phyloP scores from a whole-genome alignment of 2,797 vertebrate genomes.

The Sebastes elongatus region DNA sequence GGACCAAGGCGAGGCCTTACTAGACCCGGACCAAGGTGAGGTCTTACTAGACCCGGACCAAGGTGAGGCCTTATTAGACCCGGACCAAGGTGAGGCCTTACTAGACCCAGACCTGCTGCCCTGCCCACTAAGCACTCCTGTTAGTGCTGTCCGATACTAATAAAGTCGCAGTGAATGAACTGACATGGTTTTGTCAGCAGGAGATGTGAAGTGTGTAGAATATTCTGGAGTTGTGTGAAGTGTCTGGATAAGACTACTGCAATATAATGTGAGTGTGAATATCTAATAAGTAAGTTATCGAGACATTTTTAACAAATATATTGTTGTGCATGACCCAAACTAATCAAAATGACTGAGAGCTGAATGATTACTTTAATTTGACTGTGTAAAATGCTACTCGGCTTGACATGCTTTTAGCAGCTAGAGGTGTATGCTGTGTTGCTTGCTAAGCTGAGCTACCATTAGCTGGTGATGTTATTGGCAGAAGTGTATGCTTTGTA shows the following conservation, averaged over 20 bases:
- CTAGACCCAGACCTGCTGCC: neutral
- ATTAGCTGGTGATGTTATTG: neutral
- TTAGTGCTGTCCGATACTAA: conserved; percentile 74
- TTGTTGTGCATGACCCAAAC: neutral
- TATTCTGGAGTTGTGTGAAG: conserved; percentile 1
- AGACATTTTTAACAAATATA: neutral
- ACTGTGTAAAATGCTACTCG: neutral
- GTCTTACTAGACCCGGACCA: fast-evolving
- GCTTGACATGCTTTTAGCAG: neutral
- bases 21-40: too few relatives aligned
- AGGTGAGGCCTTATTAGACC: fast-evolving
- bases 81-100: fast-evolving
- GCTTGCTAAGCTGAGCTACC: too few relatives aligned
- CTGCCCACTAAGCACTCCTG: conserved; percentile 46
- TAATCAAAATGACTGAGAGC: neutral
- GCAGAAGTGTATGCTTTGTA: too few relatives aligned
- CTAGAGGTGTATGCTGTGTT: too few relatives aligned
- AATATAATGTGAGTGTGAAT: neutral
- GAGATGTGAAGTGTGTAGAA: conserved; percentile 14
- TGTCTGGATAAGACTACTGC: neutral
- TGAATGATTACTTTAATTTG: neutral
- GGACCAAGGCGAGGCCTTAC: too few relatives aligned
- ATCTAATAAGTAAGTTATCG: neutral
- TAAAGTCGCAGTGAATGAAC: conserved; percentile 47
- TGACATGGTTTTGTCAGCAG: conserved; percentile 9